These are phyloP conservation scores for Crocuta crocuta DNA, from an alignment of 2,113 vertebrate genomes.

Conservation along the genomic window DNA sequence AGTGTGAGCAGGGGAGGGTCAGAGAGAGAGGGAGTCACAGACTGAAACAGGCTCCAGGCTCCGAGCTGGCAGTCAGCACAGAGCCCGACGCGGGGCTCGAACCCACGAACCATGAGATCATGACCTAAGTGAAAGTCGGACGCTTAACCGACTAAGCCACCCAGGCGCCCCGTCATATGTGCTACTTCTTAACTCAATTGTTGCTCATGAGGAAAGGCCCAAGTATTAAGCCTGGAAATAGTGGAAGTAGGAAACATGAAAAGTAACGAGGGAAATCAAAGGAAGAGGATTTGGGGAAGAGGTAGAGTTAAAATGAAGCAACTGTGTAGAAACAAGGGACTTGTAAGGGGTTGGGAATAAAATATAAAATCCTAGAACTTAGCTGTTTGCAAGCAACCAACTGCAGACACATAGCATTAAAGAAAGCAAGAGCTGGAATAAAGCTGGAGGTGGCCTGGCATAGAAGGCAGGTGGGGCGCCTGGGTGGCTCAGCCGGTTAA, in stretches of 20 bases:
- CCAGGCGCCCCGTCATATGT: neutral
- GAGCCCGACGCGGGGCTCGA: no score
- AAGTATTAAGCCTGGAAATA: neutral
- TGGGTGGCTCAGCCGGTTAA: no score
- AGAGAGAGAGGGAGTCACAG: no score
- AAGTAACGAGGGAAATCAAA: neutral
- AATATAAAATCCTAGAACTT: neutral
- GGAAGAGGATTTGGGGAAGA: neutral
- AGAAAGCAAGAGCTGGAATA: neutral
- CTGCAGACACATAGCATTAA: neutral
- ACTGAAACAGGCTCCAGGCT: no score
- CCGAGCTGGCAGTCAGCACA: no score
- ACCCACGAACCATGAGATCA: no score
- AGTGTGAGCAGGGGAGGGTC: no score
- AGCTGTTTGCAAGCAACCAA: neutral
- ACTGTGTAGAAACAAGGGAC: neutral
- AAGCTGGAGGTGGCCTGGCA: neutral
- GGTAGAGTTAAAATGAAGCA: neutral
- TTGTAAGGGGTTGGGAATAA: conserved; percentile 6
- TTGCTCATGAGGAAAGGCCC: neutral
- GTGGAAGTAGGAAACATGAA: neutral
- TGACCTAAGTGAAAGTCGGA: no score
- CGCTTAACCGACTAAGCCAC: no score
- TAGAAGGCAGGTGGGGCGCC: neutral
- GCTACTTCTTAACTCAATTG: neutral